A percentile compares a stretch with the other conserved stretches of the same genome.
Conservation (phyloP, 2,888 invertebrate genomes). For the Eugnorisma glareosa region DNA sequence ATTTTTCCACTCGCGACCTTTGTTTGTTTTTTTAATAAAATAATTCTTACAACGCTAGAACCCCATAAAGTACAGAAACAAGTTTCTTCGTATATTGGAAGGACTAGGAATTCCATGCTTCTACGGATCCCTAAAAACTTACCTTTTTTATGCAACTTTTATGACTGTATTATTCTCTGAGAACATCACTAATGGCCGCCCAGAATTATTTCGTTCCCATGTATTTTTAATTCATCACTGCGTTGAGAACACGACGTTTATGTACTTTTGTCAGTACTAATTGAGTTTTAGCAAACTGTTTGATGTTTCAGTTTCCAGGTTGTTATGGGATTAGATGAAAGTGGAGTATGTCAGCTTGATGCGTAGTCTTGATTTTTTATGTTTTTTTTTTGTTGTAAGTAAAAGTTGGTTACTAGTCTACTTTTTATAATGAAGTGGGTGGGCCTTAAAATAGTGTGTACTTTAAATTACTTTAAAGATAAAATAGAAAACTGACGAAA, state of each 20-base stretch:
- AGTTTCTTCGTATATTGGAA: not conserved
- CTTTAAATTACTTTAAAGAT: not conserved
- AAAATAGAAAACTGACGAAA: not conserved
- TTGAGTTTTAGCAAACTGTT: slow-evolving; percentile 53
- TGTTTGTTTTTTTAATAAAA: not conserved
- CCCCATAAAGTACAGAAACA: not conserved
- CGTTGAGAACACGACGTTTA: slow-evolving; percentile 51
- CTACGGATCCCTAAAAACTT: slow-evolving; percentile 36
- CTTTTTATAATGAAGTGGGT: not conserved
- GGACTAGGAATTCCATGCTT: not conserved
- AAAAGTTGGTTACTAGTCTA: not conserved
- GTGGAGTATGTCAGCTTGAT: slow-evolving; percentile 51
- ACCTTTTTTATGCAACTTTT: slow-evolving; percentile 63
- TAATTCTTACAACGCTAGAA: not conserved
- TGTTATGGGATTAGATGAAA: slow-evolving; percentile 45
- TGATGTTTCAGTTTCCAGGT: slow-evolving; percentile 47
- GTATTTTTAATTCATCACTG: slow-evolving; percentile 53
- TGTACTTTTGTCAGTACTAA: slow-evolving; percentile 47
- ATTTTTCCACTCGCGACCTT: not conserved
- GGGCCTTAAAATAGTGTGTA: not conserved
- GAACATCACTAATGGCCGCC: slow-evolving; percentile 53
- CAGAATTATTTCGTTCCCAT: slow-evolving; percentile 57
- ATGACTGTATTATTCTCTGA: slow-evolving; percentile 62
- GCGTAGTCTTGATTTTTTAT: slow-evolving; percentile 8
- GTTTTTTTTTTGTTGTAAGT: not conserved